Evolutionary conservation across 2,113 vertebrate genomes (phyloP), one percentile per base, ranked within the genome.

Genomic region (Otocyon megalotis): DNA sequence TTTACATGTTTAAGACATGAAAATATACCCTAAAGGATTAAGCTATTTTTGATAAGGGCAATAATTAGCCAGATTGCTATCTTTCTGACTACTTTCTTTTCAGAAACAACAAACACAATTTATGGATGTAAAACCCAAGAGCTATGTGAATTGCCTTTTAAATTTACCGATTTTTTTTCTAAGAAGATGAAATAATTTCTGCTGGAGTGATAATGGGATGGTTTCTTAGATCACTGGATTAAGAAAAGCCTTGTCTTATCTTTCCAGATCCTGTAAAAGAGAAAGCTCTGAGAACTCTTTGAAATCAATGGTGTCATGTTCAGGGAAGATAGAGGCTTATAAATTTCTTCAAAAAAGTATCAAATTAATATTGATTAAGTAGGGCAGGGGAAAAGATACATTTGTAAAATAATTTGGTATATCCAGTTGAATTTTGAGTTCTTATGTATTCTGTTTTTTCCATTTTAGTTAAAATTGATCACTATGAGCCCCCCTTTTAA

Each of bases 171-270:
- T 71, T 76, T 74, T 35, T 43, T 71, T 62, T 81, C 30, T 60
- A 71, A 30, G n/a, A 94, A 88, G 53, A 85, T 92, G 37, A 96
- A 88, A 93, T 90, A 71, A 96, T 88, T 91, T 96, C 13, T 89
- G 14, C 35, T 83, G 20, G 32, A 72, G 12, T 67, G 43, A 72
- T 86, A 71, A 30, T 76, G 16, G 6, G 6, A 11, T 88, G 63
- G 28, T 89, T 90, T 92, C 62, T 80, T 94, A 94, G 17, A 30
- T 93, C 85, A 76, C 11, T 88, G 63, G 24, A 83, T 96, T 92
- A 90, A 83, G 28, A 80, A 92, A 96, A 87, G 13, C 30, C 86
- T 95, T 86, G 28, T 72, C 15, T 89, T 90, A 76, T 93, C n/a
- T 94, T 88, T 48, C 62, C 15, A 50, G 87, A 22, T 92, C 35